Evolutionary conservation across 2,113 vertebrate species (phyloP).

Genomic region (Toxotes chatareus): DNA sequence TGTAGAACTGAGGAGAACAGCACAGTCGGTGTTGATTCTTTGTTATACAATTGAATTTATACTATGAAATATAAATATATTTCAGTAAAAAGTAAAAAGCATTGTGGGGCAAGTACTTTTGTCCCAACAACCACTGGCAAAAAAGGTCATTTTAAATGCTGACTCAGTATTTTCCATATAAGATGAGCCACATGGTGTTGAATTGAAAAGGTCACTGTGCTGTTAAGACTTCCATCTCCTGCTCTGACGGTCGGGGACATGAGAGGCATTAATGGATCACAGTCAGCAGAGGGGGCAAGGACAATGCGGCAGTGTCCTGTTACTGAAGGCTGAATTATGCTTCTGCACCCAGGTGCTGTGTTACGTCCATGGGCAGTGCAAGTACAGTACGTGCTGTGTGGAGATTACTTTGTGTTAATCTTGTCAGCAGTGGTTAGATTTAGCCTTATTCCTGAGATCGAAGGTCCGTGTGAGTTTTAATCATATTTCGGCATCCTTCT

Average conservation of each 20-base stretch:
- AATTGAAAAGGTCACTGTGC: constrained; percentile 34
- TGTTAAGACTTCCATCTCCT: neutral
- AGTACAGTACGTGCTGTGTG: neutral
- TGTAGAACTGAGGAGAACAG: no score
- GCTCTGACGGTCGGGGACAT: neutral
- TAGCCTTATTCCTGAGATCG: no score
- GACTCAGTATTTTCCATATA: neutral
- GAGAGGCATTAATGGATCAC: constrained; percentile 21
- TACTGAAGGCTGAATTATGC: constrained; percentile 11
- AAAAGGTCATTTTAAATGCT: constrained; percentile 25
- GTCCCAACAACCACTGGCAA: neutral
- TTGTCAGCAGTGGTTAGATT: neutral
- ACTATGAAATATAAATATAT: neutral
- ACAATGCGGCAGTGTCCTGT: constrained; percentile 9
- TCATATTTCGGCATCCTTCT: no score
- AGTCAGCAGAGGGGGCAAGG: constrained; percentile 21
- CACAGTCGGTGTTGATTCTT: no score
- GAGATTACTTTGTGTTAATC: neutral
- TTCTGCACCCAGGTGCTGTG: neutral
- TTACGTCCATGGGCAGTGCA: neutral
- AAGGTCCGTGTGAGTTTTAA: no score
- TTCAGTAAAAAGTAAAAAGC: neutral
- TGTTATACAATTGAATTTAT: no score
- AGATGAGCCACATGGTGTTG: neutral
- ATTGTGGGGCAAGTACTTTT: neutral